Percentiles rank a stretch among this genome's conserved stretches.
Conservation (phyloP, 2,797 vertebrate species). For the Coregonus suidteri region DNA sequence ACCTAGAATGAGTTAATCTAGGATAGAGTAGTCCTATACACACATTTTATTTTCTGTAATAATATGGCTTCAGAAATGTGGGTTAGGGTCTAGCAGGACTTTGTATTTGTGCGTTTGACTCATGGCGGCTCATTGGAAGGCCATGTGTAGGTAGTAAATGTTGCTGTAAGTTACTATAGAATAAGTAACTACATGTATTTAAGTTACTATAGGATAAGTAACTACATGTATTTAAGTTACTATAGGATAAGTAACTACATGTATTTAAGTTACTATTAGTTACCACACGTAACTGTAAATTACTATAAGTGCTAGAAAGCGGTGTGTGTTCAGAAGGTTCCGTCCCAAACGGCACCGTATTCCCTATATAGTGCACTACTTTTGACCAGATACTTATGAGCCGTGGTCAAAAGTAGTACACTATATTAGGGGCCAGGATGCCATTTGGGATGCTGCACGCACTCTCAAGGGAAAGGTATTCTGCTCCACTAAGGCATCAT, state of each 20-base stretch:
- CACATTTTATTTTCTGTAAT: slow-evolving; percentile 15
- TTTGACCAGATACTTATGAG: no score
- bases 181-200: neutral
- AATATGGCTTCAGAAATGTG: slow-evolving; percentile 55
- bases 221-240: neutral
- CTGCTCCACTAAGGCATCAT: neutral
- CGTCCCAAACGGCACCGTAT: no score
- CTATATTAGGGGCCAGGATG: no score
- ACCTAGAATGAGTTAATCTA: neutral
- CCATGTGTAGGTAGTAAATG: slow-evolving; percentile 6
- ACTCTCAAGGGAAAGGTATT: neutral
- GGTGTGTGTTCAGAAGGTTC: slow-evolving; percentile 4
- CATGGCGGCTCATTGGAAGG: slow-evolving; percentile 53
- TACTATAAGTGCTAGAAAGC: slow-evolving; percentile 30
- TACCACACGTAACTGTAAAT: slow-evolving; percentile 4
- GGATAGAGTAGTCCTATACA: slow-evolving; percentile 30
- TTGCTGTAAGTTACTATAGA: neutral
- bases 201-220: neutral
- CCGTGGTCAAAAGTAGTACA: no score
- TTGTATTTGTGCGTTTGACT: slow-evolving; percentile 57
- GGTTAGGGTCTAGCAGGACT: slow-evolving; percentile 6
- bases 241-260: neutral
- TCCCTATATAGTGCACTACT: no score
- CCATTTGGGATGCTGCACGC: no score
- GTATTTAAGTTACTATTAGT: neutral